These are phyloP conservation scores for Sandelia bainsii DNA, from an alignment of 2,797 vertebrate species.

Conservation along the genomic window DNA sequence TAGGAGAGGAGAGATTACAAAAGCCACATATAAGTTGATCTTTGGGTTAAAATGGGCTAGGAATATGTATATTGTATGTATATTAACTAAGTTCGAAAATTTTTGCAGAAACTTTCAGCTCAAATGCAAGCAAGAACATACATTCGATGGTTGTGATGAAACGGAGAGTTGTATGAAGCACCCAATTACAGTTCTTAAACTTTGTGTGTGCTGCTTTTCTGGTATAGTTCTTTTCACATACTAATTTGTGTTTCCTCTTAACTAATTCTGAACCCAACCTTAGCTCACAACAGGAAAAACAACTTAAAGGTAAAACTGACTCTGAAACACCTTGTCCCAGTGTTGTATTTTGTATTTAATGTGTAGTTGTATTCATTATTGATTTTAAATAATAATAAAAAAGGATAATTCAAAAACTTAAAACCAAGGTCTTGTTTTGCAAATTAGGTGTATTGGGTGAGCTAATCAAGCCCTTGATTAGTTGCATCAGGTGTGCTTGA, in stretches of 20 bases:
- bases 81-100: no score
- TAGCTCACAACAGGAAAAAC: not conserved
- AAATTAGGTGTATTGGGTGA: no score
- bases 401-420: no score
- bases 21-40: constrained; percentile 46
- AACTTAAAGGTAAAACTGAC: not conserved
- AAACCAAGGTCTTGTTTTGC: no score
- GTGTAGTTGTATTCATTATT: no score
- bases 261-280: not conserved
- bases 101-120: not conserved
- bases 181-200: constrained; percentile 1
- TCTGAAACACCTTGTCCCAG: not conserved
- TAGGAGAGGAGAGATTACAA: constrained; percentile 7
- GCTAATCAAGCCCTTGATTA: no score
- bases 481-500: no score
- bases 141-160: constrained; percentile 13
- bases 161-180: constrained; percentile 1
- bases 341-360: no score
- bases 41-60: constrained; percentile 47
- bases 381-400: no score
- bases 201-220: not conserved
- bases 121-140: not conserved
- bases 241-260: not conserved
- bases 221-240: not conserved
- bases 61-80: no score